Percentiles rank a stretch among this genome's conserved stretches.
Evolutionary conservation across 2,888 invertebrate species (phyloP).

Genomic region (Drosophila demipolita): DNA sequence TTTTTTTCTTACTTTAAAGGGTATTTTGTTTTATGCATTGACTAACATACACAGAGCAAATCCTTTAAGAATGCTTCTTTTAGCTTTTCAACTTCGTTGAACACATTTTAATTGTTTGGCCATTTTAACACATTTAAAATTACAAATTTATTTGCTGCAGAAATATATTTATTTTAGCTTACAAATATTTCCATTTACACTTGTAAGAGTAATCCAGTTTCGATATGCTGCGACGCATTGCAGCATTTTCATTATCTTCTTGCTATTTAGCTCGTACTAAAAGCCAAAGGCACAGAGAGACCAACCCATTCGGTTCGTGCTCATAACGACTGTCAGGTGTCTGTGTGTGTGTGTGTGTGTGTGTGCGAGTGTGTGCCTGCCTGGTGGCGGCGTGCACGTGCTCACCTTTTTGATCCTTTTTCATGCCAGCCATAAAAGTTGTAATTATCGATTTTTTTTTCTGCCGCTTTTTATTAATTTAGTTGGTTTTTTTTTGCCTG

Average conservation of each 20-base stretch:
- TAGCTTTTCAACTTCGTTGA: background rate
- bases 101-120: background rate
- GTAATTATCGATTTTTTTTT: slow-evolving; percentile 64
- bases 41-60: background rate
- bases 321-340: slow-evolving; percentile 30
- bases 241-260: slow-evolving; percentile 13
- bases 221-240: background rate
- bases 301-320: slow-evolving; percentile 47
- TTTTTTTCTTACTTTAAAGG: background rate
- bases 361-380: slow-evolving; percentile 26
- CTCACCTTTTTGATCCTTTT: slow-evolving; percentile 69
- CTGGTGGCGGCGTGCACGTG: slow-evolving; percentile 63
- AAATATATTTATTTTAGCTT: background rate
- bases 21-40: background rate
- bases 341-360: slow-evolving; percentile 11
- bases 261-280: slow-evolving; percentile 2
- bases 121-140: background rate
- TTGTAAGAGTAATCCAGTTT: background rate
- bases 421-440: slow-evolving; percentile 55
- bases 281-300: slow-evolving; percentile 38
- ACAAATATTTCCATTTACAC: background rate
- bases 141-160: background rate
- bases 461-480: background rate
- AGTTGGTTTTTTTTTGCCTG: background rate
- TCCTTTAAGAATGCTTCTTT: background rate